A percentile compares a stretch with the other conserved stretches of the same genome.
Evolutionary conservation across 1,140 invertebrate genomes (phyloP).

Genomic region (Argopecten irradians): DNA sequence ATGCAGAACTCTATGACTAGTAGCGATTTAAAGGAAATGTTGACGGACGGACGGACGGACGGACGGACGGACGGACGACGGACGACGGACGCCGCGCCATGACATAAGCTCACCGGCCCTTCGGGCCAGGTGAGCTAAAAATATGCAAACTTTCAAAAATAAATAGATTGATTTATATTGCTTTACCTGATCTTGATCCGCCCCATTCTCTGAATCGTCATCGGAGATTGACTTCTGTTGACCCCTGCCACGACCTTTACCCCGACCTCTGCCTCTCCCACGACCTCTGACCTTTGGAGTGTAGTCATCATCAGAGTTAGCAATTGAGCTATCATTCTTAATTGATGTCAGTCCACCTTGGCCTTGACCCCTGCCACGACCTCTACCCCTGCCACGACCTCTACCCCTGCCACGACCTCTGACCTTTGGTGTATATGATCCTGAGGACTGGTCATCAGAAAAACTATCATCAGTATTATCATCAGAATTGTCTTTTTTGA

Average conservation of each 20-base stretch:
- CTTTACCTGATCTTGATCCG: neutral
- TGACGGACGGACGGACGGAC: too few relatives aligned
- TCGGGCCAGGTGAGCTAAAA: too few relatives aligned
- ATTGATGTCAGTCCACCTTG: neutral
- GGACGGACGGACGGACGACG: too few relatives aligned
- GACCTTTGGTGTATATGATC: neutral
- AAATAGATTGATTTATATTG: neutral
- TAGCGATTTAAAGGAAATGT: too few relatives aligned
- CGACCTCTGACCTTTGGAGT: neutral
- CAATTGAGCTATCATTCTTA: neutral
- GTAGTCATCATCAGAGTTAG: neutral
- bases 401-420: neutral
- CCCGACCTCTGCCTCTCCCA: neutral
- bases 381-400: constrained; percentile 19
- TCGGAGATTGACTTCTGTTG: neutral
- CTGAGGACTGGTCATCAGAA: neutral
- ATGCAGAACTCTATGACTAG: too few relatives aligned
- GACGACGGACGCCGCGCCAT: too few relatives aligned
- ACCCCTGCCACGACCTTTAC: neutral
- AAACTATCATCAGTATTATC: neutral
- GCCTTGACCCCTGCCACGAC: neutral
- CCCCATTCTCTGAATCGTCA: neutral
- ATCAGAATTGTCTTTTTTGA: neutral
- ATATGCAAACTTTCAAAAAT: too few relatives aligned
- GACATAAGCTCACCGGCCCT: too few relatives aligned